Evolutionary conservation across 2,797 vertebrate species (phyloP).

Genomic region (Rousettus madagascariensis): DNA sequence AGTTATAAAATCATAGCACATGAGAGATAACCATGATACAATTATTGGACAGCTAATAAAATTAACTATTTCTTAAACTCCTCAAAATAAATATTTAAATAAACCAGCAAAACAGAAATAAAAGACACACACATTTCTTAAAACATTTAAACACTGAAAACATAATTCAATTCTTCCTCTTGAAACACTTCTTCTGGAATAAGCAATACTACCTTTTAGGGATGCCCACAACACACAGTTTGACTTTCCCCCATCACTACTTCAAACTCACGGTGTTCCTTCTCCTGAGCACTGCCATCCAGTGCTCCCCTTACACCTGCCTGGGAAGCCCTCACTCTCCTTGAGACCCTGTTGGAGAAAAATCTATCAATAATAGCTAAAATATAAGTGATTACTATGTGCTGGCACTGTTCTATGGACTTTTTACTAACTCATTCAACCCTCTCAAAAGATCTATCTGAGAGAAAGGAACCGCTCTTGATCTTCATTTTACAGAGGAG

Average conservation of each 20-base stretch:
- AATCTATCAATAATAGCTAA: background rate
- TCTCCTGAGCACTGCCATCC: background rate
- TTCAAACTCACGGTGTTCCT: background rate
- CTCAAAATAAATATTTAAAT: background rate
- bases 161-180: background rate
- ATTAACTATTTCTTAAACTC: constrained; percentile 1
- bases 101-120: background rate
- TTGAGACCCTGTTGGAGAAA: background rate
- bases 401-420: background rate
- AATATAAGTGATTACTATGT: accelerated
- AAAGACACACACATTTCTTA: background rate
- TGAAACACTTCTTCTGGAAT: background rate
- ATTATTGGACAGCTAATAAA: background rate
- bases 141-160: background rate
- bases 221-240: background rate
- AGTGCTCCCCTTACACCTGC: background rate
- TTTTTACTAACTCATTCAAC: background rate
- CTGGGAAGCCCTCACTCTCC: background rate
- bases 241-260: background rate
- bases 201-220: background rate
- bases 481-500: background rate
- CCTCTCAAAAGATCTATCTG: background rate
- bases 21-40: background rate
- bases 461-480: background rate
- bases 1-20: background rate